A percentile compares a stretch with the other conserved stretches of the same genome.
phyloP scores from a whole-genome alignment of 2,113 vertebrate species.

The Maylandia zebra region DNA sequence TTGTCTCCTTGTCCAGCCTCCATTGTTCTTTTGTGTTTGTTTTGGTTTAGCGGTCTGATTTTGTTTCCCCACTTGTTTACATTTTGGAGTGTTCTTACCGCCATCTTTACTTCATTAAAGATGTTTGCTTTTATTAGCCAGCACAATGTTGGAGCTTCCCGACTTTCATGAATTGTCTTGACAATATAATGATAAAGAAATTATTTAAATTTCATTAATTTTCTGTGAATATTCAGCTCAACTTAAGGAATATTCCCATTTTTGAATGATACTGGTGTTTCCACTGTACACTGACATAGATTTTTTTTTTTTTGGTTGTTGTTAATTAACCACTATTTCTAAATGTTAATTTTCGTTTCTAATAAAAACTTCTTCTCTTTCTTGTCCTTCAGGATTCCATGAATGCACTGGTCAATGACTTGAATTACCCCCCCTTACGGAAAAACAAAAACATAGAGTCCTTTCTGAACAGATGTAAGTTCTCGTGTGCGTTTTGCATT shows the following conservation, averaged over 20 bases:
- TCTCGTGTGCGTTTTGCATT: neutral
- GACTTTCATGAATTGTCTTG: neutral
- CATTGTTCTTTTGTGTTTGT: neutral
- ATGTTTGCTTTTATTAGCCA: neutral
- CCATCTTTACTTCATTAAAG: neutral
- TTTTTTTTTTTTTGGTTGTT: neutral
- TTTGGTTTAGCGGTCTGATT: neutral
- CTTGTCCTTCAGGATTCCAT: conserved; percentile 68
- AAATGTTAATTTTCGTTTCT: neutral
- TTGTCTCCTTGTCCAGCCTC: neutral
- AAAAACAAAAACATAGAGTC: conserved; percentile 76
- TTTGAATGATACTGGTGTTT: neutral
- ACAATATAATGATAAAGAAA: neutral
- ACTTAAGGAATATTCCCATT: neutral
- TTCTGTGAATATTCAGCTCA: neutral
- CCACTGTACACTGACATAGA: neutral
- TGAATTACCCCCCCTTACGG: conserved; percentile 67
- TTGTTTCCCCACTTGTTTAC: neutral
- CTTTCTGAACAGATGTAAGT: conserved; percentile 71
- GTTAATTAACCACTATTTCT: neutral
- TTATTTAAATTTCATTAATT: neutral
- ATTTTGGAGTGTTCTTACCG: neutral
- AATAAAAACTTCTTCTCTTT: neutral
- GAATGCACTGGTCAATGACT: conserved; percentile 66
- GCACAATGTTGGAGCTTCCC: neutral